Conservation (phyloP, 2,113 vertebrate species). For the Nesospiza acunhae region DNA sequence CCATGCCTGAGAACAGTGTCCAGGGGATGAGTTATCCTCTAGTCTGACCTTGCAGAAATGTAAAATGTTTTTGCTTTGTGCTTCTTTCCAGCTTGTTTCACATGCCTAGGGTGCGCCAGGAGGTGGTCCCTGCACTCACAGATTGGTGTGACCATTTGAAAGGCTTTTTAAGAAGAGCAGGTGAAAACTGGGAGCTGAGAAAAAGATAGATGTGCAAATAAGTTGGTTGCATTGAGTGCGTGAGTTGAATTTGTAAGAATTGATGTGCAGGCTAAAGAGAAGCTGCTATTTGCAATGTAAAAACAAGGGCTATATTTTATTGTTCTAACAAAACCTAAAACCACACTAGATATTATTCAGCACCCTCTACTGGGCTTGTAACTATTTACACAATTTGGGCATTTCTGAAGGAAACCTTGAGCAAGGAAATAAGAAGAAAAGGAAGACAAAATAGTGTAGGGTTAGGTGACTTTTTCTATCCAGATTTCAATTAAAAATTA, state of each 20-base stretch:
- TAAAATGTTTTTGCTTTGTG: neutral
- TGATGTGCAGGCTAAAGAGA: neutral
- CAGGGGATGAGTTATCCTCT: neutral
- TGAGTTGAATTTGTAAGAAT: neutral
- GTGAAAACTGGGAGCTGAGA: neutral
- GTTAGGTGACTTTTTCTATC: neutral
- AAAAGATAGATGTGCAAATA: neutral
- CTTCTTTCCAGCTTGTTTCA: slow-evolving; percentile 16
- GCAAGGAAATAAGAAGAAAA: neutral
- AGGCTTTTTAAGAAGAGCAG: neutral
- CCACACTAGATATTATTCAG: neutral
- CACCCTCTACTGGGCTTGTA: neutral
- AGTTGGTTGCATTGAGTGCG: neutral
- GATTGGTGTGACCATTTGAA: neutral
- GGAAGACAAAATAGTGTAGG: neutral
- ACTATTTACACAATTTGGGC: neutral
- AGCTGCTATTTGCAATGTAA: neutral
- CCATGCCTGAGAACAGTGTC: neutral
- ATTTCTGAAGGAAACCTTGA: neutral
- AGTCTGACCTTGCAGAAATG: neutral
- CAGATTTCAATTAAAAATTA: neutral
- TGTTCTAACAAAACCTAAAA: neutral
- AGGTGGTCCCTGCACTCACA: neutral
- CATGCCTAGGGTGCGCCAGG: neutral
- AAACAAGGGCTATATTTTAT: neutral